Conservation (phyloP, 2,888 invertebrate genomes). For the Pachymerium ferrugineum region DNA sequence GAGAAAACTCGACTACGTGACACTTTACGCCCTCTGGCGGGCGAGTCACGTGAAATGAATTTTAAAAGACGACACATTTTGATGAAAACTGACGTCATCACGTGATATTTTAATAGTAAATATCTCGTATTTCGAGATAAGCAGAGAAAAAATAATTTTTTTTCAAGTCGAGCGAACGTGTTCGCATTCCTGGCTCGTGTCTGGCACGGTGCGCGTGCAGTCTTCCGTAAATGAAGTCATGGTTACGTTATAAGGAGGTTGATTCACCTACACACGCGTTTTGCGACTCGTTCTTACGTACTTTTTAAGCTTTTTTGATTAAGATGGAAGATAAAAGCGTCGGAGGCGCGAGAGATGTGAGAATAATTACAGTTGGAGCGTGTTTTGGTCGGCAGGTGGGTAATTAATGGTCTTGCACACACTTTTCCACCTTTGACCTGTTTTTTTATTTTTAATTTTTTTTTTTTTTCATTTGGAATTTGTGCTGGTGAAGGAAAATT, state of each 20-base stretch:
- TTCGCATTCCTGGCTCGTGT: conserved; percentile 18
- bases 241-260: not conserved
- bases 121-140: too few relatives aligned
- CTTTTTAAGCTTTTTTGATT: conserved; percentile 1
- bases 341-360: conserved; percentile 8
- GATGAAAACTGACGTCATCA: not conserved
- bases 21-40: not conserved
- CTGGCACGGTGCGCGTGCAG: conserved; percentile 2
- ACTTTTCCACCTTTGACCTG: conserved; percentile 18
- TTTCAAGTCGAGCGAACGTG: not conserved
- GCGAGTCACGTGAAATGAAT: not conserved
- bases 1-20: not conserved
- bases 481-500: not conserved
- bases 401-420: conserved; percentile 1
- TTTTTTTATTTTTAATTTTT: too few relatives aligned
- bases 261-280: conserved; percentile 8
- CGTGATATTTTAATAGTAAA: not conserved
- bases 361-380: conserved; percentile 4
- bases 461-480: too few relatives aligned
- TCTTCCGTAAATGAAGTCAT: conserved; percentile 21
- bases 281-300: not conserved
- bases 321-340: conserved; percentile 2
- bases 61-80: not conserved
- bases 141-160: not conserved
- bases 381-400: conserved; percentile 21